A percentile compares a stretch with the other conserved stretches of the same genome.
Evolutionary conservation across 1,140 invertebrate genomes (phyloP).

Genomic region (Macrobrachium rosenbergii): DNA sequence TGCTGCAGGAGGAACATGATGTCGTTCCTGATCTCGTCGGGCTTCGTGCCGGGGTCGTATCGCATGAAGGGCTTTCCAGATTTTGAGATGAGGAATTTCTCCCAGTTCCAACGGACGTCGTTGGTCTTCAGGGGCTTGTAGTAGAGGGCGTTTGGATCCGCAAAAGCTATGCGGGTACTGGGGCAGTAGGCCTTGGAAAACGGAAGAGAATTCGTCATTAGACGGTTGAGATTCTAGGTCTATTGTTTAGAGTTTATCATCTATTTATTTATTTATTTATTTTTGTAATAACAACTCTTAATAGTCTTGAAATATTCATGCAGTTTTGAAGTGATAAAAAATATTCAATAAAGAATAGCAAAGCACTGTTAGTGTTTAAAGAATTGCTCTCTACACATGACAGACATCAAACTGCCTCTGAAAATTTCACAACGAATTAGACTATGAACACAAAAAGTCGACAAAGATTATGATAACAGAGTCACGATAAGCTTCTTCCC

Average conservation of each 20-base stretch:
- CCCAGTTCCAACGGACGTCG: conserved; percentile 77
- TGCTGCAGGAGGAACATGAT: conserved; percentile 65
- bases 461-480: no score
- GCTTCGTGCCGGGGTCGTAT: conserved; percentile 67
- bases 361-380: no score
- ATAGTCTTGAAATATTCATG: no score
- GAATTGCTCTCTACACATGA: no score
- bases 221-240: no score
- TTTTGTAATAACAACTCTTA: no score
- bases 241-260: background rate
- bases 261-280: background rate
- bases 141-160: conserved; percentile 69
- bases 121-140: conserved; percentile 71
- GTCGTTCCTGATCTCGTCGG: conserved; percentile 67
- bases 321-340: no score
- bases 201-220: background rate
- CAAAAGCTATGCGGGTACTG: conserved; percentile 67
- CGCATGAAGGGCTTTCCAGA: conserved; percentile 70
- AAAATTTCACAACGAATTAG: no score
- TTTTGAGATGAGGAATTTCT: conserved; percentile 75
- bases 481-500: no score
- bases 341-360: no score
- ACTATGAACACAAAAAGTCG: no score
- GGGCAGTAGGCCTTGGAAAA: conserved; percentile 68
- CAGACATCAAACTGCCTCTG: no score